Evolutionary conservation across 2,888 invertebrate species (phyloP), one percentile per base, ranked within the genome.

Genomic region (Eremobia ochroleuca): DNA sequence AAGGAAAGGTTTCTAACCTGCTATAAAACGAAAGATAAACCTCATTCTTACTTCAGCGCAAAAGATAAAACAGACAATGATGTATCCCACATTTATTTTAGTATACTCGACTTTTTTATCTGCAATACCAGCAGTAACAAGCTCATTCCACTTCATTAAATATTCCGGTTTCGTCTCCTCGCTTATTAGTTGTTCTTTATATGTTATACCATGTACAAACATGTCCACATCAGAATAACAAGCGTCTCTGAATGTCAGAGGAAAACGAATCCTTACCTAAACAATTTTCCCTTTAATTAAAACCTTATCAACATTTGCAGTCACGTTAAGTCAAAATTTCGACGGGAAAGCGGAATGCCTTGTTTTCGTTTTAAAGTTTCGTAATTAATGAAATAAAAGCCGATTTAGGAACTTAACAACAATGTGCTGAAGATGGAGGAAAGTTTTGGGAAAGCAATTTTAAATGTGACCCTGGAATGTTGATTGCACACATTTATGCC

Each of bases 291-390:
- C 80, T 87, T 86, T 90, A 90, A 91, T 91, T 90, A 90, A 90
- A 89, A 79, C 86, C 87, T 90, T 91, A 91, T 91, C 91, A 91
- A 79, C 83, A 79, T 85, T 87, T 84, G 88, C 91, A 88, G 86
- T 85, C 79, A 70, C 85, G 85, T 88, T 82, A 87, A 89, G 86
- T 84, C 84, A 86, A 89, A 90, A 85, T 87, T 87, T 87, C 79
- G 79, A 86, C 79, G 77, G 62, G n/a, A 70, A 71, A 76, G 65
- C 61, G 37, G 77, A 87, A 87, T 78, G 76, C 73, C 83, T 87
- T 81, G 79, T 86, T 79, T 82, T 87, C 76, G 69, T 83, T 81
- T 77, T 80, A 83, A 77, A 85, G 78, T 87, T 87, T 77, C 75
- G 81, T 88, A 81, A 85, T 86, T 86, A 88, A 73, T 73, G 55